Conservation (phyloP, 2,113 vertebrate species). For the Rhinichthys klamathensis region DNA sequence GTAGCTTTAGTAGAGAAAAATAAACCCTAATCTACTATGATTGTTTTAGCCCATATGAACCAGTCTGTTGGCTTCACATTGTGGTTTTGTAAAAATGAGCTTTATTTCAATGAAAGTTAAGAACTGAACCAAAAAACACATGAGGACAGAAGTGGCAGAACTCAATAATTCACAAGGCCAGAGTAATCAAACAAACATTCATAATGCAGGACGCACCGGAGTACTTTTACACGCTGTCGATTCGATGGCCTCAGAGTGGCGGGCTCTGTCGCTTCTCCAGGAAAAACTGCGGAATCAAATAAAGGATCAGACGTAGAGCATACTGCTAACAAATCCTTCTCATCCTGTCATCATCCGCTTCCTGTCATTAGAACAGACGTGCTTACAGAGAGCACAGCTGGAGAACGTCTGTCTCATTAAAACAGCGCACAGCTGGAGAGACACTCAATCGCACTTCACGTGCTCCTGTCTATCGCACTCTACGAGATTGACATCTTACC, state of each 20-base stretch:
- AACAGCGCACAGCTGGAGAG: slow-evolving; percentile 10
- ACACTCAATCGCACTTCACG: neutral
- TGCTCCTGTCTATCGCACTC: slow-evolving; percentile 1
- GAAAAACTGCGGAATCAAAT: slow-evolving; percentile 58
- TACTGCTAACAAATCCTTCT: neutral
- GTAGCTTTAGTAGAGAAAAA: neutral
- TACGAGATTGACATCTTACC: neutral
- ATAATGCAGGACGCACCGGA: neutral
- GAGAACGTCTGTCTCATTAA: slow-evolving; percentile 33
- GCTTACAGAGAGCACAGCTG: slow-evolving; percentile 23
- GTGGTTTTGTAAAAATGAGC: neutral
- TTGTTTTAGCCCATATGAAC: neutral
- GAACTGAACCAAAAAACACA: neutral
- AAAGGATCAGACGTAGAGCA: slow-evolving; percentile 13
- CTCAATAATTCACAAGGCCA: slow-evolving; percentile 31
- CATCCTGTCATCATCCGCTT: neutral
- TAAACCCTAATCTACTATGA: slow-evolving; percentile 11
- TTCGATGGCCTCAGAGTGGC: slow-evolving; percentile 19
- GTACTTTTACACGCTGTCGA: neutral
- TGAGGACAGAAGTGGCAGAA: neutral
- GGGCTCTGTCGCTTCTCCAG: slow-evolving; percentile 52
- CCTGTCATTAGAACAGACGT: slow-evolving; percentile 13
- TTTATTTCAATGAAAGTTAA: neutral
- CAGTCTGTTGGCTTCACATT: neutral
- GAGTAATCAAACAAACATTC: neutral